Percentiles rank a stretch among this genome's conserved stretches.
phyloP scores from a whole-genome alignment of 2,113 vertebrate genomes.

The Gasterosteus aculeatus region DNA sequence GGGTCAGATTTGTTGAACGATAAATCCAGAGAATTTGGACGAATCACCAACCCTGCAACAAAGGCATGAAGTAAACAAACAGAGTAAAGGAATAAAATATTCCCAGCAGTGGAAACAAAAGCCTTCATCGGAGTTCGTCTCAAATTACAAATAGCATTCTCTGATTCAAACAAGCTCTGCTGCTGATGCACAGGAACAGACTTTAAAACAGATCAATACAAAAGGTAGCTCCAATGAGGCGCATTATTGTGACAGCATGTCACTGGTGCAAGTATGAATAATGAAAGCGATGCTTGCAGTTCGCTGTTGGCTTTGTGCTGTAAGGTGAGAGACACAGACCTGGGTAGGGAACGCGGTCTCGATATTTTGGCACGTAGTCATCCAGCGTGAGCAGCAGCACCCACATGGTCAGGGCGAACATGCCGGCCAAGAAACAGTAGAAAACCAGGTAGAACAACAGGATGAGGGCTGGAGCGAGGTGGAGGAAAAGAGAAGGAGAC shows the following conservation, averaged over 20 bases:
- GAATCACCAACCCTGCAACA: slow-evolving; percentile 90
- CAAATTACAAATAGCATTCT: slow-evolving; percentile 16
- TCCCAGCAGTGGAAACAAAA: background rate
- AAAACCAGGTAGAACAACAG: slow-evolving; percentile 96
- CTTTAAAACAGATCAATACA: slow-evolving; percentile 63
- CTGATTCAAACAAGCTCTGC: background rate
- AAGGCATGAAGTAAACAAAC: slow-evolving; percentile 10
- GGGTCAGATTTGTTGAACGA: slow-evolving; percentile 81
- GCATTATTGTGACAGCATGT: slow-evolving; percentile 46
- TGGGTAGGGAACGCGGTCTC: slow-evolving; percentile 91
- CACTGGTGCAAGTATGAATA: slow-evolving; percentile 53
- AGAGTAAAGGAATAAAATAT: background rate
- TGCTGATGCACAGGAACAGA: slow-evolving; percentile 31
- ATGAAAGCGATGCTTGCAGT: slow-evolving; percentile 47
- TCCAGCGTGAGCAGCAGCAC: slow-evolving; percentile 95
- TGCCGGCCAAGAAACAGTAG: slow-evolving; percentile 94
- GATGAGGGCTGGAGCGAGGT: slow-evolving; percentile 86
- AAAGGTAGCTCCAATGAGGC: slow-evolving; percentile 44
- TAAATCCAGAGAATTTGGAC: slow-evolving; percentile 89
- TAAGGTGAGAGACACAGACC: slow-evolving; percentile 78
- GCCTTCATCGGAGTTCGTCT: background rate
- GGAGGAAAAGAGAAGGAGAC: slow-evolving; percentile 20
- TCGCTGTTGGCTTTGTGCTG: background rate
- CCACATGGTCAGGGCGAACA: slow-evolving; percentile 97
- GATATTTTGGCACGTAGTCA: slow-evolving; percentile 89